Conservation (phyloP, 2,113 vertebrate genomes). For the Pyrgilauda ruficollis region DNA sequence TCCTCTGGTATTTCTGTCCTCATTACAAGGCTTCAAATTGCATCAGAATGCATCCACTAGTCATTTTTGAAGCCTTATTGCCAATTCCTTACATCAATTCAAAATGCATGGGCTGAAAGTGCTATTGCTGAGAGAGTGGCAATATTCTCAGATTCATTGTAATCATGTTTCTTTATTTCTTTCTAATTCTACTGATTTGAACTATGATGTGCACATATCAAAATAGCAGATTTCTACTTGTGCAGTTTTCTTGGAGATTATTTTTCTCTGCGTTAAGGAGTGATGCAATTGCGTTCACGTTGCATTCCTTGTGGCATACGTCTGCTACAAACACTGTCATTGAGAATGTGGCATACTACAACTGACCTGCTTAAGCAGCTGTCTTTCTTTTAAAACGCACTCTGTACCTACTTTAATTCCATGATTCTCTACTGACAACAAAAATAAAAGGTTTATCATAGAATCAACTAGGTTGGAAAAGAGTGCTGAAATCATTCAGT, state of each 20-base stretch:
- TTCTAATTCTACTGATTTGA: neutral
- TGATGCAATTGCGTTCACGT: neutral
- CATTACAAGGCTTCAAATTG: conserved; percentile 5
- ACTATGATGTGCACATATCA: neutral
- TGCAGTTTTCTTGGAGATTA: neutral
- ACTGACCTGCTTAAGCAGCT: neutral
- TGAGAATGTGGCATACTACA: neutral
- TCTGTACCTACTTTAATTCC: neutral
- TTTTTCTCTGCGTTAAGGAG: neutral
- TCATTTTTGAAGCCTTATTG: conserved; percentile 9
- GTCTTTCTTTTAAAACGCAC: neutral
- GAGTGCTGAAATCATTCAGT: neutral
- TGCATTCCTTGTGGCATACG: neutral
- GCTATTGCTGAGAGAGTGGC: neutral
- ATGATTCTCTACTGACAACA: fast-evolving
- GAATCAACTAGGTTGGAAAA: neutral
- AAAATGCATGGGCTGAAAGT: neutral
- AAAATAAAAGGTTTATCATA: neutral
- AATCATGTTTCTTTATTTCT: neutral
- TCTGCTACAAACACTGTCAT: neutral
- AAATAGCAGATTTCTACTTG: neutral
- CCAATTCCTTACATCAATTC: neutral
- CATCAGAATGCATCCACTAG: conserved; percentile 3
- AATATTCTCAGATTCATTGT: neutral
- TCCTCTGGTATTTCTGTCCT: neutral